Base-by-base conservation (phyloP, 2,888 invertebrate genomes). In the Caenorhabditis plicata region DNA sequence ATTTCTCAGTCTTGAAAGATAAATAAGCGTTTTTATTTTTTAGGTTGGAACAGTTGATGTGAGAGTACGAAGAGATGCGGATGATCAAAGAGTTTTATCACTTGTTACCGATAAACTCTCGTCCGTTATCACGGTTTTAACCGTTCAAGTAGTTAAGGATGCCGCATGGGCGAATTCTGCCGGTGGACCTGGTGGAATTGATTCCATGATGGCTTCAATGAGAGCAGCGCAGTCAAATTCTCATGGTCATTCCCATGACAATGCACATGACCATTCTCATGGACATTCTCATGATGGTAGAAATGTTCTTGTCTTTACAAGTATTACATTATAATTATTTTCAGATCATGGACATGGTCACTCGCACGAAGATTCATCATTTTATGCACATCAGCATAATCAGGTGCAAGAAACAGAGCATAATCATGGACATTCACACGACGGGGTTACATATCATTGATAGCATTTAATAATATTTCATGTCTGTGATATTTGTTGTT, bases 71-170 rank as follows among this genome's bases (percentile, higher is more conserved):
- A 79, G 86, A 27, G 87, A 87, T 77, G 87, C 87, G 4, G 85
- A 87, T 75, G 87, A 87, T 73, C 86, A 86, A 78, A 53, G 58
- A 26, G 87, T 87, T 5, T 80, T 87, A 42, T 84, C 85, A 5
- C 85, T 85, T 68, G 85, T 87, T 15, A 84, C 85, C 68, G 85
- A 85, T 69, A 84, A 86, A 44, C 82, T 87, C 3, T 85, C 85
- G 20, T 83, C 83, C 51, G 81, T 87, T 23, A 85, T 87, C 15
- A 83, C 84, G 13, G 82, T 83, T 20, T 82, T 87, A 20, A 86
- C 85, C 2, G 84, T 87, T 35, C 86, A 87, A 77, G 85, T 87
- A 13, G 63, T 68, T 27, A 73, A 73, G 50, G 73, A 73, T 49
- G 64, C 71, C 1, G 66, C 69, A 22, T 68, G 67, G 60, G 56